Base-by-base conservation (phyloP, 2,888 invertebrate genomes). In the Cenopis cana region DNA sequence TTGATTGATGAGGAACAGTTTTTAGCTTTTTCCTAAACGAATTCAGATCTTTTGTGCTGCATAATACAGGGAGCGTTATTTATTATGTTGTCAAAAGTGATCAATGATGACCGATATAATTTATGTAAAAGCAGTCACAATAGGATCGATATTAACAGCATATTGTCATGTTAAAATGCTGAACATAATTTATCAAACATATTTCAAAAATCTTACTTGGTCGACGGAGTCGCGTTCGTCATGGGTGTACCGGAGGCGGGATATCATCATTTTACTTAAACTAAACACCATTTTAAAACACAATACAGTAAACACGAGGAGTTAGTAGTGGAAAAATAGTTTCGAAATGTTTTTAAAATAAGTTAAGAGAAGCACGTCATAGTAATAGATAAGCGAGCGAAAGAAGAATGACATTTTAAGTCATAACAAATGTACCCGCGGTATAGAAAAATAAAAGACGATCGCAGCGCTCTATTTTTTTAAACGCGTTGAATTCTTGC, bases 241-340 rank as follows among this genome's bases (percentile, higher is more conserved):
- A 71, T 90, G 88, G 59, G 83, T 82, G 75, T 91, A 91, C 56
- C 89, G 86, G 66, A 93, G 78, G 49, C 88, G 85, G 20, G 87
- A 86, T 77, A 93, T 46, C 46, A 46, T 76, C 79, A 91, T 88
- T 75, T 90, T 90, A 79, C 88, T 86, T 75, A 92, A 83, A 85
- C 86, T 86, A 77, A 92, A 92, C 86, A 92, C 85, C 89, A 90
- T 91, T 83, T 80, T 83, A 74, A 77, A 77, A 72, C 72, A 74
- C 76, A 76, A 74, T 62, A 57, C 56, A 76, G 73, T 76, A 76
- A 77, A 66, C 65, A 64, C 75, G 68, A 77, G 71, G 76, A 55
- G 29, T 76, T 60, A 14, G 64, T 72, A 73, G 33, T 29, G 73
- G 73, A 69, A 60, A 62, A 62, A 71, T 72, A 73, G 71, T 69